Base-by-base conservation (phyloP, 2,888 invertebrate species). In the Eilema sororculum region DNA sequence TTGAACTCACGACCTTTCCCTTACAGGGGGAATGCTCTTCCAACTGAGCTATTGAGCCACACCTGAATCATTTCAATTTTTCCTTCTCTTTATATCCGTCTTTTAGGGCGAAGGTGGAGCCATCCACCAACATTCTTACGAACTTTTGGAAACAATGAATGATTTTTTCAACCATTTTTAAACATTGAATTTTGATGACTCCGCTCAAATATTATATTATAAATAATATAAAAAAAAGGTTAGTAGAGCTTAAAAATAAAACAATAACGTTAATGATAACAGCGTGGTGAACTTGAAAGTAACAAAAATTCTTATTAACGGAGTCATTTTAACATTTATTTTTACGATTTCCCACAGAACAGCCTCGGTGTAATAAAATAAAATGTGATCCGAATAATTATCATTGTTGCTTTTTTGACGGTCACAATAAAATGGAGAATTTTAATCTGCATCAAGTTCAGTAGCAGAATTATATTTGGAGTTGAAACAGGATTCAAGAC, bases 351-450 rank as follows among this genome's bases (percentile, higher is more conserved):
- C 80, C 72, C 78, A 72, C 65, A 10, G 28, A 46, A 62, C 69
- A 74, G 67, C 68, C 66, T 68, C 24, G 41, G 41, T 6, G 73
- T 66, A 69, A 72, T 80, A 80, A 80, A 79, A 80, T 4, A 75
- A 78, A 79, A 71, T 63, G 24, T 71, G 78, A 72, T 74, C 75
- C 73, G 82, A 73, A 41, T 41, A 76, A 65, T 71, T 73, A 67
- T 72, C 68, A 73, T 76, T 78, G 80, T 74, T 75, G 75, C 70
- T 69, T 57, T 75, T 71, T 67, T 70, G 56, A 76, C 41, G 69
- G 71, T 80, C 67, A 79, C 67, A 78, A 80, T 80, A 77, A 85
- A 83, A 82, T 77, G 71, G 67, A 66, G 77, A 78, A 78, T 84
- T 81, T 84, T 82, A 80, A 82, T 79, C 58, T 77, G 63, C 28